A percentile compares a stretch with the other conserved stretches of the same genome.
Conservation (phyloP, 1,140 invertebrate genomes). For the Polyergus mexicanus region DNA sequence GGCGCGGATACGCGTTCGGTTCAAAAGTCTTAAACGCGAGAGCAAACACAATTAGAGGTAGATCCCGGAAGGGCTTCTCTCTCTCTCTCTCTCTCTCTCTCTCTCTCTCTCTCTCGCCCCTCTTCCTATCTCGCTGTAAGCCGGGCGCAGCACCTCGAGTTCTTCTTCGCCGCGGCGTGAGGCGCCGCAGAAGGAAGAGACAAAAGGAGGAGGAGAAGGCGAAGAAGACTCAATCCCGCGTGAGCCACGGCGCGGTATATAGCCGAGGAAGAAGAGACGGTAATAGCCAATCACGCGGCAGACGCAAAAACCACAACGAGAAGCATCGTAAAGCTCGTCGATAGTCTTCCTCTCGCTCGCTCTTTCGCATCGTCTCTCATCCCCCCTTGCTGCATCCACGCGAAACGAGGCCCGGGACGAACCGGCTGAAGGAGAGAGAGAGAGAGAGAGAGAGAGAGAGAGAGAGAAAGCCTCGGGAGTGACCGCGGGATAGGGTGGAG, state of each 20-base stretch:
- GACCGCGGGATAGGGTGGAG: conserved; percentile 48
- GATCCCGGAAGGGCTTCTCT: conserved; percentile 72
- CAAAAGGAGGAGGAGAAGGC: conserved; percentile 69
- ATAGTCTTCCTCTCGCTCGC: conserved; percentile 55
- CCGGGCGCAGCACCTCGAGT: conserved; percentile 34
- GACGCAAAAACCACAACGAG: conserved; percentile 82
- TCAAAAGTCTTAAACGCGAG: conserved; percentile 79
- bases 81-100: conserved; percentile 64
- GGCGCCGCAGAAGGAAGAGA: conserved; percentile 61
- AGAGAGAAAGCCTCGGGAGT: conserved; percentile 39
- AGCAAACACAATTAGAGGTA: conserved; percentile 83
- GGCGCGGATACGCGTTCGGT: conserved; percentile 38
- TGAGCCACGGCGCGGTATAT: conserved; percentile 72
- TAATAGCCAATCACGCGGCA: conserved; percentile 85
- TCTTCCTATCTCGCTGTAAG: conserved; percentile 10
- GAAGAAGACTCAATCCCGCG: conserved; percentile 84
- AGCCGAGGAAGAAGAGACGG: conserved; percentile 80
- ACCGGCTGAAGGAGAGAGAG: conserved; percentile 30
- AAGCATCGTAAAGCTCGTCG: conserved; percentile 81
- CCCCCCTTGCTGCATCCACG: conserved; percentile 42
- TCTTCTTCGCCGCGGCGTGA: conserved; percentile 35
- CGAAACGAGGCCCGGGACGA: conserved; percentile 65
- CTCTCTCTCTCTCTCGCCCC: conserved; percentile 27
- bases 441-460: conserved; percentile 42
- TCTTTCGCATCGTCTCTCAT: conserved; percentile 29